Conservation (phyloP, 2,113 vertebrate genomes). For the Acanthochromis polyacanthus region DNA sequence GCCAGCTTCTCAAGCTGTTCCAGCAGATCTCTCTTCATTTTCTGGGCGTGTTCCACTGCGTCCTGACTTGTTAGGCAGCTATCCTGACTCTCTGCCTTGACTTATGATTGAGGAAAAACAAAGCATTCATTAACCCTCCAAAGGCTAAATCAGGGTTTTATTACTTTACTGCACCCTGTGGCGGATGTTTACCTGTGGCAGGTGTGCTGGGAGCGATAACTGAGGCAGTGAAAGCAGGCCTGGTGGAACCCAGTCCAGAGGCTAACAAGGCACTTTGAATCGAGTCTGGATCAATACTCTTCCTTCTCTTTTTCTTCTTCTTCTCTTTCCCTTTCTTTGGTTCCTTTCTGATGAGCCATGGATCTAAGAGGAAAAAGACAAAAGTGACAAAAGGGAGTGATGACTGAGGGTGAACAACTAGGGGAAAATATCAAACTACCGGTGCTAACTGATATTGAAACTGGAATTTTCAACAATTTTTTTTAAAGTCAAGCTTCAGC, state of each 20-base stretch:
- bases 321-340: constrained; percentile 95
- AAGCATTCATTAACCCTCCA: not conserved
- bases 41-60: constrained; percentile 95
- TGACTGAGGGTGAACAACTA: no score
- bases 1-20: constrained; percentile 93
- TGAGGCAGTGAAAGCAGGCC: constrained; percentile 91
- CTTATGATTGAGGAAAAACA: constrained; percentile 68
- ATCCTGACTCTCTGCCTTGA: constrained; percentile 87
- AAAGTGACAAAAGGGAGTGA: not conserved
- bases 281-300: constrained; percentile 97
- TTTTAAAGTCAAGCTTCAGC: no score
- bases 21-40: constrained; percentile 95
- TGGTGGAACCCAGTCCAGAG: constrained; percentile 94
- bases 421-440: no score
- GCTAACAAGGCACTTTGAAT: constrained; percentile 99
- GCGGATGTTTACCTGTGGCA: constrained; percentile 66
- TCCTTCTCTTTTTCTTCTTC: constrained; percentile 89
- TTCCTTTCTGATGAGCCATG: constrained; percentile 97
- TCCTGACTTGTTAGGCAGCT: constrained; percentile 96
- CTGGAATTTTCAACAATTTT: no score
- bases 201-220: constrained; percentile 83
- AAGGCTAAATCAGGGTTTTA: not conserved
- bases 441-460: no score
- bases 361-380: constrained; percentile 84
- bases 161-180: not conserved